A percentile compares a stretch with the other conserved stretches of the same genome.
phyloP scores from a whole-genome alignment of 2,797 vertebrate species.

The Falco columbarius region DNA sequence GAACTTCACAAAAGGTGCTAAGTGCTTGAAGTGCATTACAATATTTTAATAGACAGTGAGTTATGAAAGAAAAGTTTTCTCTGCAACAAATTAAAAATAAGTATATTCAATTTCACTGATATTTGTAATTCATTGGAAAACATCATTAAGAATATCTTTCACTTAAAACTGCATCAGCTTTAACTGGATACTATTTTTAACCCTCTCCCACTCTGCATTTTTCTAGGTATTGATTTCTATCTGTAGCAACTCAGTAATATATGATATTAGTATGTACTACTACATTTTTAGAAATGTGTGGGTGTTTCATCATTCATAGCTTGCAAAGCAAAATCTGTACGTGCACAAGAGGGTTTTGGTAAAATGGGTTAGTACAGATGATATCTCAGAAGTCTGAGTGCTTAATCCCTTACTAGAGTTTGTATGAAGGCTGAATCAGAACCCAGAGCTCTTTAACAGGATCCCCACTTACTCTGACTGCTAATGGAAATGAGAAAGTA shows the following conservation, averaged over 20 bases:
- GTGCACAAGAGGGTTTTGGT: background rate
- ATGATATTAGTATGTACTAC: background rate
- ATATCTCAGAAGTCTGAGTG: background rate
- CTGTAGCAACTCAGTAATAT: background rate
- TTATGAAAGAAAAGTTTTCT: background rate
- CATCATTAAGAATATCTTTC: slow-evolving; percentile 1
- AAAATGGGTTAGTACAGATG: background rate
- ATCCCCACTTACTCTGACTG: background rate
- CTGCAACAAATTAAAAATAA: slow-evolving; percentile 21
- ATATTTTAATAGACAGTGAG: background rate
- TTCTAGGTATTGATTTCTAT: slow-evolving; percentile 20
- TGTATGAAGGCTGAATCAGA: background rate
- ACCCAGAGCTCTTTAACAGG: background rate
- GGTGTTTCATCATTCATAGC: background rate
- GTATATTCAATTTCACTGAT: background rate
- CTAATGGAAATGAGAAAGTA: background rate
- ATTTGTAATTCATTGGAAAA: background rate
- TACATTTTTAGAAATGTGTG: background rate
- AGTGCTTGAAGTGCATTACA: background rate
- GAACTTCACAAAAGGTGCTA: background rate
- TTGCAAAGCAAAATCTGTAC: background rate
- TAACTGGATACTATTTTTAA: background rate
- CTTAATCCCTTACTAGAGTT: background rate
- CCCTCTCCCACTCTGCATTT: background rate
- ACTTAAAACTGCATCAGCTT: background rate